Percentiles rank a stretch among this genome's conserved stretches.
phyloP scores from a whole-genome alignment of 2,113 vertebrate species.

The Silurus meridionalis region DNA sequence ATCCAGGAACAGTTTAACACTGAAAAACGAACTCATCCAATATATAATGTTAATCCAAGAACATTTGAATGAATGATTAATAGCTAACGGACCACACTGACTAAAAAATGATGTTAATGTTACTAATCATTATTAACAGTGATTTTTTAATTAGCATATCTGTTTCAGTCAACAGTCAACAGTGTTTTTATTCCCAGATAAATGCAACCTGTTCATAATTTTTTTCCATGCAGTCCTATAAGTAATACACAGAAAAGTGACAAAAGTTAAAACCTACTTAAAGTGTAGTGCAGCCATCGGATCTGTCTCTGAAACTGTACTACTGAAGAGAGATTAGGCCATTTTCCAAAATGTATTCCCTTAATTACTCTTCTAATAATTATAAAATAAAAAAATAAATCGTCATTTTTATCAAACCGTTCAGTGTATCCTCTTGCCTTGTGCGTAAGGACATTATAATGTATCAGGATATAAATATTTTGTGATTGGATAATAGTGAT shows the following conservation, averaged over 20 bases:
- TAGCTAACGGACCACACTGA: neutral
- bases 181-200: neutral
- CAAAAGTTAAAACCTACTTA: neutral
- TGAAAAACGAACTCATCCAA: neutral
- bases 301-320: neutral
- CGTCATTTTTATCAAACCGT: neutral
- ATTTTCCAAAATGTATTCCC: neutral
- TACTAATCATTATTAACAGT: neutral
- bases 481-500: neutral
- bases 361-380: neutral
- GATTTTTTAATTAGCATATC: neutral
- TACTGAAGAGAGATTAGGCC: too few species aligned
- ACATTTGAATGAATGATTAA: neutral
- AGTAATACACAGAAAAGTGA: neutral
- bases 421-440: neutral
- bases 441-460: neutral
- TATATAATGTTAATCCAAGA: neutral
- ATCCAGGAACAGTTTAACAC: neutral
- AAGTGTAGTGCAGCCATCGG: neutral
- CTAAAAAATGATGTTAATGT: neutral
- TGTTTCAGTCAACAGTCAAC: neutral
- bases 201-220: neutral
- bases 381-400: too few species aligned
- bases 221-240: too few species aligned
- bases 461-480: conserved; percentile 1